Percentiles rank a stretch among this genome's conserved stretches.
phyloP scores from a whole-genome alignment of 1,140 invertebrate genomes.

The Harpegnathos saltator region DNA sequence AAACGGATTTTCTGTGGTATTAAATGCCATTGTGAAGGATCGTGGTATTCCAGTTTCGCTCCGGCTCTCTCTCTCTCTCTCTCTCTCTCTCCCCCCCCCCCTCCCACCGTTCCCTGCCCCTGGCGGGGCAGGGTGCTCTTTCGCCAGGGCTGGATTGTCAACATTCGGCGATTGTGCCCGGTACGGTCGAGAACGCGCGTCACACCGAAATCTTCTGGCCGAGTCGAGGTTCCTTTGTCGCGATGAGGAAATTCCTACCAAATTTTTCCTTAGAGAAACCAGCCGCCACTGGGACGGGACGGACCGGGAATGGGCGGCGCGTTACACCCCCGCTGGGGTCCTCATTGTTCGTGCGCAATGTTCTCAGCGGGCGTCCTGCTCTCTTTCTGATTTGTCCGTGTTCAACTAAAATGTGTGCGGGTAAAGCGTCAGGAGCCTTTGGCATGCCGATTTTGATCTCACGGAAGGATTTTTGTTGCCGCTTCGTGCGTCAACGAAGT shows the following conservation, averaged over 20 bases:
- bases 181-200: slow-evolving; percentile 10
- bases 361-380: slow-evolving; percentile 49
- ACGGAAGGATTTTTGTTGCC: slow-evolving; percentile 60
- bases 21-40: slow-evolving; percentile 81
- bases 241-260: slow-evolving; percentile 81
- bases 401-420: slow-evolving; percentile 26
- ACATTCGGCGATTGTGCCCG: slow-evolving; percentile 51
- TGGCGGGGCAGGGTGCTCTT: neutral
- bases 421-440: slow-evolving; percentile 22
- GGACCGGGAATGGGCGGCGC: slow-evolving; percentile 36
- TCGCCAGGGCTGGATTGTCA: slow-evolving; percentile 49
- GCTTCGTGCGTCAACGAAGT: neutral
- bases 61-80: no score
- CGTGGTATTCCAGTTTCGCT: slow-evolving; percentile 45
- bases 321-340: slow-evolving; percentile 69
- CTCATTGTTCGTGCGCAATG: slow-evolving; percentile 76
- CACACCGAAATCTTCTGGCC: slow-evolving; percentile 12
- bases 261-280: slow-evolving; percentile 77
- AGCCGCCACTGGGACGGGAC: slow-evolving; percentile 11
- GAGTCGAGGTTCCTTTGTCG: slow-evolving; percentile 73
- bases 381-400: slow-evolving; percentile 11
- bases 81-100: no score
- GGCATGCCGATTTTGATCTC: slow-evolving; percentile 25
- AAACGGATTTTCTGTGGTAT: slow-evolving; percentile 82
- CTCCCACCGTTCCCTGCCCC: slow-evolving; percentile 53